phyloP scores from a whole-genome alignment of 2,888 invertebrate genomes.

The Drosophila fungiperda region DNA sequence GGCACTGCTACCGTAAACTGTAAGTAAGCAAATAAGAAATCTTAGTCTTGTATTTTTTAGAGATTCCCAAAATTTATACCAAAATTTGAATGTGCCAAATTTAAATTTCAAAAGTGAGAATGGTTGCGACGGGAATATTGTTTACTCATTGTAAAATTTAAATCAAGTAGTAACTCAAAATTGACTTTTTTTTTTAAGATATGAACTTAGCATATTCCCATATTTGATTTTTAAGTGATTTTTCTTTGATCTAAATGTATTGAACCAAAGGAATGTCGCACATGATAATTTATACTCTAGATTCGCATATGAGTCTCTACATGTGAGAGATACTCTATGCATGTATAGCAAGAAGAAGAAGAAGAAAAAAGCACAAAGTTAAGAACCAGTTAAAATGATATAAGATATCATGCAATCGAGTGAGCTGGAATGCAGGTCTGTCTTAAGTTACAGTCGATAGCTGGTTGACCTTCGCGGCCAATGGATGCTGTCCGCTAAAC shows the following conservation, averaged over 20 bases:
- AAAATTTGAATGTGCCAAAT: not conserved
- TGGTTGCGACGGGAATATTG: not conserved
- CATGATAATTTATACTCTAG: not conserved
- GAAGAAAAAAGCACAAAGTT: slow-evolving; percentile 1
- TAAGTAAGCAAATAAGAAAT: slow-evolving; percentile 33
- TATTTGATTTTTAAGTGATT: not conserved
- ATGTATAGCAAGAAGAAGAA: not conserved
- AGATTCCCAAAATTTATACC: not conserved
- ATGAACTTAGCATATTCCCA: too few relatives aligned
- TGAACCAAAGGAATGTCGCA: not conserved
- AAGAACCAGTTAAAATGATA: slow-evolving; percentile 43
- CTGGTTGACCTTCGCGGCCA: slow-evolving; percentile 64
- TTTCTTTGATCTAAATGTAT: not conserved
- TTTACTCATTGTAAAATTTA: not conserved
- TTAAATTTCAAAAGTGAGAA: not conserved
- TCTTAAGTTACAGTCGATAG: slow-evolving; percentile 40
- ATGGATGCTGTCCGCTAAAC: slow-evolving; percentile 44
- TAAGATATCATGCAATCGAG: slow-evolving; percentile 34
- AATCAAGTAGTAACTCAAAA: not conserved
- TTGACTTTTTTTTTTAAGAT: too few relatives aligned
- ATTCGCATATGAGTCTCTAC: not conserved
- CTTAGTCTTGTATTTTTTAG: not conserved
- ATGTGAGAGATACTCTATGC: not conserved
- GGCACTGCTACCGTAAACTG: slow-evolving; percentile 85
- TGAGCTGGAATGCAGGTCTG: slow-evolving; percentile 40